A percentile compares a stretch with the other conserved stretches of the same genome.
Evolutionary conservation across 2,888 invertebrate genomes (phyloP).

Genomic region (Notodonta dromedarius): DNA sequence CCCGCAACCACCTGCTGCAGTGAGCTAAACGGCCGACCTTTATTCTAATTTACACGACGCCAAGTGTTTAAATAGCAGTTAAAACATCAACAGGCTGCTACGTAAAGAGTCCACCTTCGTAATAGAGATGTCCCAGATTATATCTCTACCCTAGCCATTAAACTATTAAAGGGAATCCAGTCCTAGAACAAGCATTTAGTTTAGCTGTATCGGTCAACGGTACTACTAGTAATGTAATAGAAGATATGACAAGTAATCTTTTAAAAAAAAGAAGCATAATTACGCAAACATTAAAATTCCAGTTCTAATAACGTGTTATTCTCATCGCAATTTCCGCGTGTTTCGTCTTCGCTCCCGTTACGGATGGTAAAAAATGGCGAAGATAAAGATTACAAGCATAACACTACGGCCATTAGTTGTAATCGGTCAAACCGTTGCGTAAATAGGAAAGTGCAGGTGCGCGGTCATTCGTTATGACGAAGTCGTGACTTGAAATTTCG

Average conservation of each 20-base stretch:
- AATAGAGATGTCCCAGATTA: no score
- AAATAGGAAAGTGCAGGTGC: slow-evolving; percentile 32
- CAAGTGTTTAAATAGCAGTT: no score
- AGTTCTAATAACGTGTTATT: slow-evolving; percentile 30
- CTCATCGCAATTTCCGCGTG: slow-evolving; percentile 29
- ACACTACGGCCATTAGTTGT: slow-evolving; percentile 26
- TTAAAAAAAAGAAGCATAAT: not conserved
- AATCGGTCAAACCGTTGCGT: slow-evolving; percentile 29
- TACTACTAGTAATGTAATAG: no score
- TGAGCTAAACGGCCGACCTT: no score
- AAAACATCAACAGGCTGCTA: no score
- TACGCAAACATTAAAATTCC: slow-evolving; percentile 30
- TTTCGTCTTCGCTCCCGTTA: slow-evolving; percentile 38
- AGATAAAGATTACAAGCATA: slow-evolving; percentile 30
- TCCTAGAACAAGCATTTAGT: no score
- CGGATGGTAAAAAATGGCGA: slow-evolving; percentile 27
- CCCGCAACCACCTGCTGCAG: no score
- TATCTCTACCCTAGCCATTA: no score
- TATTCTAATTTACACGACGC: no score
- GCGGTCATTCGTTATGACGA: slow-evolving; percentile 3
- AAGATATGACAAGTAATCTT: not conserved
- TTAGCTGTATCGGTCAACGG: no score
- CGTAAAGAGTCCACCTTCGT: no score
- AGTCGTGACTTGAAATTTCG: slow-evolving; percentile 12
- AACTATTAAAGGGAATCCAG: no score